phyloP scores from a whole-genome alignment of 2,113 vertebrate species.

The Cyrtonyx montezumae region DNA sequence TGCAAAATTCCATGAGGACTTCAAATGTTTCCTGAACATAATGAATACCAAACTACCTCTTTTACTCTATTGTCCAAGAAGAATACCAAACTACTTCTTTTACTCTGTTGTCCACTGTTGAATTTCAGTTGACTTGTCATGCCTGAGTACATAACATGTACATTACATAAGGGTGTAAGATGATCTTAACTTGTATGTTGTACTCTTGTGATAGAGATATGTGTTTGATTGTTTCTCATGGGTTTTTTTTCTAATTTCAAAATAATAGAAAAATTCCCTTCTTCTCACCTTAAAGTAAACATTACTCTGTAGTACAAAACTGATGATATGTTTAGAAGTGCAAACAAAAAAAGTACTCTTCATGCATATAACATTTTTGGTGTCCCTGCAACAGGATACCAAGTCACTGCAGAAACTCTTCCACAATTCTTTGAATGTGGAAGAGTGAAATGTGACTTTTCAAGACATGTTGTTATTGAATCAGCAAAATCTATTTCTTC shows the following conservation, averaged over 20 bases:
- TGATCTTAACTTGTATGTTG: neutral
- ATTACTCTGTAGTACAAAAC: neutral
- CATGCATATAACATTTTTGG: neutral
- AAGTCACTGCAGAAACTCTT: fast-evolving
- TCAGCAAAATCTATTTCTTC: neutral
- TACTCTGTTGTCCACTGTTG: neutral
- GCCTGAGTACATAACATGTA: neutral
- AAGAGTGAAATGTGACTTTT: neutral
- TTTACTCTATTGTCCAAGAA: neutral
- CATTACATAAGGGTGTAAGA: neutral
- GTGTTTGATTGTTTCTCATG: neutral
- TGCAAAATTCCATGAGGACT: fast-evolving
- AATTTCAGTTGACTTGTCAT: neutral
- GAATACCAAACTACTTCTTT: fast-evolving
- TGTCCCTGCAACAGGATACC: neutral
- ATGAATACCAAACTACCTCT: fast-evolving
- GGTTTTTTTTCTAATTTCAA: neutral
- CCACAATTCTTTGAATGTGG: fast-evolving
- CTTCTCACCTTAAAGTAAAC: neutral
- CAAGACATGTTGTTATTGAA: neutral
- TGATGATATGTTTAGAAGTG: neutral
- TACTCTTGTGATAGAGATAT: neutral
- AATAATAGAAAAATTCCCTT: neutral
- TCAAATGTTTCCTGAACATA: neutral
- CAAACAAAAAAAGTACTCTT: neutral